Base-by-base conservation (phyloP, 2,113 vertebrate species). In the Oreochromis tanganicae region DNA sequence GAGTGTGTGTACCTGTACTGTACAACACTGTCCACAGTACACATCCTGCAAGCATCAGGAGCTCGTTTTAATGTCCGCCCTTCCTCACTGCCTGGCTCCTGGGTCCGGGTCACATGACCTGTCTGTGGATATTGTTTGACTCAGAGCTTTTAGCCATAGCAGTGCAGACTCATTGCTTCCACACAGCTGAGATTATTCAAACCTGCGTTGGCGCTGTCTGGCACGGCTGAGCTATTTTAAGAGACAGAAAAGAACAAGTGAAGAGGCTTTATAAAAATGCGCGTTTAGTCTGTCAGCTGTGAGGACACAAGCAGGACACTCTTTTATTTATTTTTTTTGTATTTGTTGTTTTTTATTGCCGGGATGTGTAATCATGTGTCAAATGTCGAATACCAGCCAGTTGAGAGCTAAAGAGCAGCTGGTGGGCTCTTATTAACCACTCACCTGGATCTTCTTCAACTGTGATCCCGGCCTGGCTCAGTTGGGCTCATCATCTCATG, bases 51-150 rank as follows among this genome's bases (percentile, higher is more conserved):
- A 32, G 46, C 46, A 19, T 32, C 73, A 7, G 38, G 50, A 21
- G 17, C 27, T 41, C 17, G 38, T 36, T 29, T 48, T 80, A 46
- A 52, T 16, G 19, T 71, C n/a, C 38, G 21, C 68, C 41, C 6
- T 16, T 41, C 66, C 54, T 75, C 63, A 80, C 86, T 9, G 32
- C 54, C 68, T 80, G 81, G 66, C 68, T 59, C 71, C 57, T 21
- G 81, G 27, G 12, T 6, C 73, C 1, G 13, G 80, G 73, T 91
- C 89, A 92, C 85, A 24, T 93, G 91, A 93, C 81, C 24, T 32
- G 27, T 52, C 10, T 10, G 16, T n/a, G 43, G 73, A 29, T 32
- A 17, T 32, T 32, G 24, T n/a, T 78, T 32, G 71, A 50, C 71
- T 78, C 24, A 3, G 71, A 73, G 68, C 16, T 78, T 52, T 50